phyloP scores from a whole-genome alignment of 92 coral and sea anemone species.

The Hydrozoanthus gracilis region DNA sequence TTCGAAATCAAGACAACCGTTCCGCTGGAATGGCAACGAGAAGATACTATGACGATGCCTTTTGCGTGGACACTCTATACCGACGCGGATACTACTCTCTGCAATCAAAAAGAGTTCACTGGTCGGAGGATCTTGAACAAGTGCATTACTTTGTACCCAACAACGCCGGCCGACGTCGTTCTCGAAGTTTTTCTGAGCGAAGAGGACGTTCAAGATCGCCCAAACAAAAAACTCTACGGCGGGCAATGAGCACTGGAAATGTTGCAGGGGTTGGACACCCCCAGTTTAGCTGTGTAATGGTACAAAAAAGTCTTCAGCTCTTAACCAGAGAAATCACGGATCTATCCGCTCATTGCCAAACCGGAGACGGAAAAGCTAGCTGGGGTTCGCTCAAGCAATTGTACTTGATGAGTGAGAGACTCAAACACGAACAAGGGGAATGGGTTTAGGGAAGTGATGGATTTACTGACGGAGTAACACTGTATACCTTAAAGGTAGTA shows the following conservation, averaged over 20 bases:
- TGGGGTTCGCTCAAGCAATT: constrained; percentile 61
- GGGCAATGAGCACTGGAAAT: constrained; percentile 31
- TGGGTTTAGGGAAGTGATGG: constrained; percentile 50
- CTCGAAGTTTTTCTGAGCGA: constrained; percentile 53
- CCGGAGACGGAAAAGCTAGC: constrained; percentile 48
- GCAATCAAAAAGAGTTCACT: constrained; percentile 65
- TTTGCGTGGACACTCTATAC: constrained; percentile 1
- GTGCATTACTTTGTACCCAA: constrained; percentile 63
- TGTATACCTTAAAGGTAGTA: not conserved
- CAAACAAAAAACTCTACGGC: constrained; percentile 41
- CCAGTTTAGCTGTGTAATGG: constrained; percentile 65
- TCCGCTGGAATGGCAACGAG: constrained; percentile 23
- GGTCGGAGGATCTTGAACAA: constrained; percentile 70
- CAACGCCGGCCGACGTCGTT: constrained; percentile 31
- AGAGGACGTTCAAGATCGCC: constrained; percentile 44
- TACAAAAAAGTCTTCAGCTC: constrained; percentile 66
- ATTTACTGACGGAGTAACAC: not conserved
- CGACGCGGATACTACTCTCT: not conserved
- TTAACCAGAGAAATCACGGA: constrained; percentile 60
- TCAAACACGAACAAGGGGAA: constrained; percentile 67
- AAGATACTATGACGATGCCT: constrained; percentile 29
- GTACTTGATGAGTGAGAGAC: constrained; percentile 66
- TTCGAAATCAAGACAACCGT: not conserved
- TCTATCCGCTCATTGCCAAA: constrained; percentile 34
- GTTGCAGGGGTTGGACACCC: constrained; percentile 51